Evolutionary conservation across 2,113 vertebrate species (phyloP), one percentile per base, ranked within the genome.

Genomic region (Phaethornis superciliosus): DNA sequence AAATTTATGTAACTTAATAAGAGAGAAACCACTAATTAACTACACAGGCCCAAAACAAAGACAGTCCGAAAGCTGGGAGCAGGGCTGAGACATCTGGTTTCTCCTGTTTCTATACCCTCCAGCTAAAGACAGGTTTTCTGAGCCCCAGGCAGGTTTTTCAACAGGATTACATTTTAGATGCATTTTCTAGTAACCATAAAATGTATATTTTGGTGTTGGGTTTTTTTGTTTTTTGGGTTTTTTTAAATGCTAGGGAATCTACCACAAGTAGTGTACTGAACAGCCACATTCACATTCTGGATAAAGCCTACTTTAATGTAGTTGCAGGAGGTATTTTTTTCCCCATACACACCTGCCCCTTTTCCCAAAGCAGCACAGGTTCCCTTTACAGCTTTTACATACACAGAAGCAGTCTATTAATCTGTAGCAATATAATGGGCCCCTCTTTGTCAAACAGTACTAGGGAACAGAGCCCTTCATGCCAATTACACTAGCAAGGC

Each of bases 1-100:
- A 21, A 65, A 62, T 96, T 88, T 24, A 63, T 44, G 56, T 47
- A 83, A 80, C 18, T 63, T 81, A 69, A 20, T 76, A 80, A 59
- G 51, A 76, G 1, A 63, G 37, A 94, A 96, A 83, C 92, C 92
- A 92, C 90, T 92, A 95, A 96, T 93, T 94, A 95, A 94, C 56
- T 60, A 86, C 19, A 28, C 37, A 71, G 90, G 60, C 44, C 52
- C 64, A 68, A 95, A 91, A 80, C 80, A 96, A 94, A 86, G 37
- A 52, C 64, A 67, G 30, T 35, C 52, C 80, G 52, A 90, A 64
- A 4, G 16, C 33, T 7, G 69, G 21, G 30, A 89, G 59, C 12
- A 83, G 9, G 20, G 42, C 21, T 83, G 90, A 94, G 52, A 93
- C 94, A 95, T 44, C 59, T 63, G 23, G 47, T 86, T 90, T 67